Evolutionary conservation across 2,888 invertebrate species (phyloP).

Genomic region (Drosophila conformis): DNA sequence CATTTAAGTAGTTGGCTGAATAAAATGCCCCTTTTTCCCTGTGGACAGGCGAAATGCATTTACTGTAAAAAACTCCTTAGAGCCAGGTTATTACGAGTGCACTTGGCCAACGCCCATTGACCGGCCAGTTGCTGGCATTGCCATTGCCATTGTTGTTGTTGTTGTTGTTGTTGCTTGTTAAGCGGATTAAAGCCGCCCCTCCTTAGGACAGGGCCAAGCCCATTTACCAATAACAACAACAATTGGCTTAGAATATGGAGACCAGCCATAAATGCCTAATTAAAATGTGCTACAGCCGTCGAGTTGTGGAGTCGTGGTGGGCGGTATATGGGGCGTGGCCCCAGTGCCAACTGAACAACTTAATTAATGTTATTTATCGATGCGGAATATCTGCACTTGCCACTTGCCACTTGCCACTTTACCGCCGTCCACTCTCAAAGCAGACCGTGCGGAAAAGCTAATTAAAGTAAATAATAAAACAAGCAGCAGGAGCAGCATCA

Average conservation of each 20-base stretch:
- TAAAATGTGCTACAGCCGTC: constrained; percentile 56
- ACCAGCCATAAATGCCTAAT: constrained; percentile 67
- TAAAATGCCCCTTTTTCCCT: not conserved
- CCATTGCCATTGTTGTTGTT: constrained; percentile 3
- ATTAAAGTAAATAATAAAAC: constrained; percentile 76
- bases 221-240: constrained; percentile 12
- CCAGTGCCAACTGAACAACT: constrained; percentile 63
- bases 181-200: constrained; percentile 58
- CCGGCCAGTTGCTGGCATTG: not conserved
- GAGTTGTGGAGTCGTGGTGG: constrained; percentile 24
- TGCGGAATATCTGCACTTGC: constrained; percentile 67
- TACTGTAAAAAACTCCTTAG: constrained; percentile 11
- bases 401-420: constrained; percentile 17
- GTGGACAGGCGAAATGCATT: not conserved
- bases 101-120: constrained; percentile 25
- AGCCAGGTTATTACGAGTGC: constrained; percentile 17
- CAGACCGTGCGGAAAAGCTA: constrained; percentile 73
- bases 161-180: constrained; percentile 21
- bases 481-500: constrained; percentile 13
- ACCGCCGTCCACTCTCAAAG: constrained; percentile 13
- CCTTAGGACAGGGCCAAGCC: not conserved
- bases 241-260: constrained; percentile 45
- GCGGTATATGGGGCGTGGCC: constrained; percentile 56
- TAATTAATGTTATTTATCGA: constrained; percentile 80
- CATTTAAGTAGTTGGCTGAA: not conserved